Evolutionary conservation across 2,888 invertebrate species (phyloP).

Genomic region (Lithophane semibrunnea): DNA sequence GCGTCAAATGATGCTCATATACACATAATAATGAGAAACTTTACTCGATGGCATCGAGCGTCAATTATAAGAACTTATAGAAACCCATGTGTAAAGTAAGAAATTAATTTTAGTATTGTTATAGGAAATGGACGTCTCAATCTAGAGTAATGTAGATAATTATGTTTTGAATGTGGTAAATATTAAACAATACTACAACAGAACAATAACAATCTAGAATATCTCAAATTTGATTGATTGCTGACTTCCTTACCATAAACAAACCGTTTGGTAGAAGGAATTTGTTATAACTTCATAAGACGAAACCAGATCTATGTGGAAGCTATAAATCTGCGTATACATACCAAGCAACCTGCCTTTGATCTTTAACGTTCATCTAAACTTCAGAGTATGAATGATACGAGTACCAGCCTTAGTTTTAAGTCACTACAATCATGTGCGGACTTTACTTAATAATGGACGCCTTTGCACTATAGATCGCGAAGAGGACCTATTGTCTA

Average conservation of each 20-base stretch:
- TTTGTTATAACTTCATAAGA: constrained; percentile 34
- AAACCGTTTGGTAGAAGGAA: constrained; percentile 18
- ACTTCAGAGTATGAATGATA: constrained; percentile 36
- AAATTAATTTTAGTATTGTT: not conserved
- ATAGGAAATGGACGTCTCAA: not conserved
- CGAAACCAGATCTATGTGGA: constrained; percentile 52
- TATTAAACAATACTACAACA: not conserved
- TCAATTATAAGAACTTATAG: not conserved
- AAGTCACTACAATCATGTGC: not conserved
- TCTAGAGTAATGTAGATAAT: not conserved
- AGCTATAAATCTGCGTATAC: constrained; percentile 48
- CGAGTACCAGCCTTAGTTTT: constrained; percentile 30
- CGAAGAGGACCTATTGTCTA: not conserved
- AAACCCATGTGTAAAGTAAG: not conserved
- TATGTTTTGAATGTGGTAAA: not conserved
- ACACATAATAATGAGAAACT: not conserved
- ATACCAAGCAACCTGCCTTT: constrained; percentile 40
- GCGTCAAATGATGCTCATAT: too few species aligned
- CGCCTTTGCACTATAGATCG: not conserved
- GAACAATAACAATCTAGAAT: not conserved
- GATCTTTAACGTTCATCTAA: constrained; percentile 50
- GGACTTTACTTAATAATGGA: not conserved
- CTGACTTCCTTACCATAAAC: not conserved
- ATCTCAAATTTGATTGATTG: not conserved
- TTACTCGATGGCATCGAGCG: not conserved